phyloP scores from a whole-genome alignment of 1,140 invertebrate species.

The Drosophila paulistorum region DNA sequence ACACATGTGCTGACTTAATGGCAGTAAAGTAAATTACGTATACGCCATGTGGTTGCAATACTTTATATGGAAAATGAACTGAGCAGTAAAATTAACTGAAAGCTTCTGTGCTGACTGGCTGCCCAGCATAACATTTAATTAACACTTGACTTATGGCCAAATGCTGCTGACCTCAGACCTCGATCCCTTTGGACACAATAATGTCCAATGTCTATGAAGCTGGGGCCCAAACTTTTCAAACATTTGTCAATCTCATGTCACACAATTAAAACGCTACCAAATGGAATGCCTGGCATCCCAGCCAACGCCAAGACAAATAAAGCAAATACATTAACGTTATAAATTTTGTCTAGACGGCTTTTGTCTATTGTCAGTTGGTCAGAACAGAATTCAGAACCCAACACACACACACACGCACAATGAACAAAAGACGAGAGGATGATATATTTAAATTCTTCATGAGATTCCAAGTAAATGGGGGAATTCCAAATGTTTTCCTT shows the following conservation, averaged over 20 bases:
- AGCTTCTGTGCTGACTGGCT: slow-evolving; percentile 1
- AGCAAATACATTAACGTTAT: slow-evolving; percentile 52
- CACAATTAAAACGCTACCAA: slow-evolving; percentile 50
- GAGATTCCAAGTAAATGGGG: background rate
- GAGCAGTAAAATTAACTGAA: slow-evolving; percentile 60
- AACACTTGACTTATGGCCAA: slow-evolving; percentile 56
- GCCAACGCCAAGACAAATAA: slow-evolving; percentile 31
- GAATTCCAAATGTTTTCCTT: background rate
- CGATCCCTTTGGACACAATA: background rate
- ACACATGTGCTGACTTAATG: slow-evolving; percentile 38
- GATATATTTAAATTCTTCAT: background rate
- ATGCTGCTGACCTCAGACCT: slow-evolving; percentile 34
- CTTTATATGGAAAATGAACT: slow-evolving; percentile 49
- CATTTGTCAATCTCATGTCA: slow-evolving; percentile 72
- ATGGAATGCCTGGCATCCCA: slow-evolving; percentile 38
- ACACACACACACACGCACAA: background rate
- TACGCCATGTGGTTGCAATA: slow-evolving; percentile 59
- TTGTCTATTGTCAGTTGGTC: slow-evolving; percentile 61
- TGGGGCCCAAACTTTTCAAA: slow-evolving; percentile 7
- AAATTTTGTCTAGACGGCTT: slow-evolving; percentile 75
- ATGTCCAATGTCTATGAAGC: background rate
- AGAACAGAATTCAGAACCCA: slow-evolving; percentile 13
- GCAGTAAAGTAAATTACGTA: slow-evolving; percentile 71
- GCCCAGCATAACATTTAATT: slow-evolving; percentile 60
- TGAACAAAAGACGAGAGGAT: background rate